Percentiles rank a stretch among this genome's conserved stretches.
phyloP scores from a whole-genome alignment of 1,140 invertebrate species.

The Phenacoccus solenopsis region DNA sequence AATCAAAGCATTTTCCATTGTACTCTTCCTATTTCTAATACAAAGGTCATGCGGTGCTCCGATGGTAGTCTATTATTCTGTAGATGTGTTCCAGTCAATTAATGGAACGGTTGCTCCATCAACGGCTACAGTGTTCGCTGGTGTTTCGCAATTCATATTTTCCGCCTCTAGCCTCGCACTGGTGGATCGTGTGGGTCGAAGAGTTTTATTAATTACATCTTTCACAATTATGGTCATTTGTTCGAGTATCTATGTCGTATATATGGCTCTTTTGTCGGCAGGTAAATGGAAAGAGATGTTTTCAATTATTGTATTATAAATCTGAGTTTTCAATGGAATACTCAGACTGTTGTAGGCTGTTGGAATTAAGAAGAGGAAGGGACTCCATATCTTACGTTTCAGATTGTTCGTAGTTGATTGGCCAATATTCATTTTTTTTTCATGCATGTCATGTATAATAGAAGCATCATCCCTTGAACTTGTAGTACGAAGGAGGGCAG shows the following conservation, averaged over 20 bases:
- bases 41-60: constrained; percentile 41
- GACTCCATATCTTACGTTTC: too few species aligned
- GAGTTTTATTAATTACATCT: constrained; percentile 54
- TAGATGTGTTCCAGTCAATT: constrained; percentile 35
- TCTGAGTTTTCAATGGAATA: too few species aligned
- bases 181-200: constrained; percentile 62
- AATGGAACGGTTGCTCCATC: constrained; percentile 28
- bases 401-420: too few species aligned
- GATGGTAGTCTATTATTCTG: constrained; percentile 47
- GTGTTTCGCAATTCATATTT: constrained; percentile 20
- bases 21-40: constrained; percentile 36
- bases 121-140: constrained; percentile 34
- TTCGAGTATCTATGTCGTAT: constrained; percentile 30
- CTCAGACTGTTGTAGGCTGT: too few species aligned
- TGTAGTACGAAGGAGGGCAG: too few species aligned
- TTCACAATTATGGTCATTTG: constrained; percentile 46
- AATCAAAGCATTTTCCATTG: constrained; percentile 33
- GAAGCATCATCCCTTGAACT: too few species aligned
- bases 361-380: too few species aligned
- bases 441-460: too few species aligned
- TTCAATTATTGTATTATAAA: too few species aligned
- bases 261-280: not conserved
- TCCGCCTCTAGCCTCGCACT: constrained; percentile 34
- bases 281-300: not conserved
- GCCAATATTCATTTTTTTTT: too few species aligned